Evolutionary conservation across 1,140 invertebrate species (phyloP), one percentile per base, ranked within the genome.

Genomic region (Sinella curviseta): DNA sequence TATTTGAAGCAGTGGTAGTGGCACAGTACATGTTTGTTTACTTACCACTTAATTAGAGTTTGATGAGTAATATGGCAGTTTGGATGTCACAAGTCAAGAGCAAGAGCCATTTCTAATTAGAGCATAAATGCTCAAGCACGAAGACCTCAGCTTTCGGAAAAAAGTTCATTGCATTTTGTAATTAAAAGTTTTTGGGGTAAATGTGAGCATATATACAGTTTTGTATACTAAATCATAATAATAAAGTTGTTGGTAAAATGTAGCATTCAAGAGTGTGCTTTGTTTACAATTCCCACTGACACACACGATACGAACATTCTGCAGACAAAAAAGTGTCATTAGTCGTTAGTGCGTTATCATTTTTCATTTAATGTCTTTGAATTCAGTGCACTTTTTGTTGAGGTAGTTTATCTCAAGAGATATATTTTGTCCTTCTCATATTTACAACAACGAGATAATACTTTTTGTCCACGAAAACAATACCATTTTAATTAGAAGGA

Each of bases 81-180:
- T n/a, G n/a, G 24, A 60, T 60, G 55, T 60, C 55, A 60, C n/a
- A 24, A 60, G 55, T 60, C 55, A 60, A 60, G 55, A 14, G 14
- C 55, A 60, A 60, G 24, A 60, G 24, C 55, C 55, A 60, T 60
- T 60, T 60, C 55, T 60, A 60, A 60, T 60, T 60, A 60, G 55
- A 48, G 17, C 39, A 48, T 8, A 4, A 60, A n/a, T n/a, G n/a
- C n/a, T n/a, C n/a, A n/a, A n/a, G n/a, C n/a, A n/a, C n/a, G 55
- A 60, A 24, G 55, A 14, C 4, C 55, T 60, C 14, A 14, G 24
- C 3, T 12, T 14, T 14, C 8, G 14, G 14, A 60, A 26, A 60
- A n/a, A 60, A 60, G 12, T 17, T 60, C 4, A 60, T 60, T 24
- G 8, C 55, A 17, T 26, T 60, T 60, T 4, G 55, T 60, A 60